Evolutionary conservation across 2,888 invertebrate genomes (phyloP), one percentile per base, ranked within the genome.

Genomic region (Philaethria dido): DNA sequence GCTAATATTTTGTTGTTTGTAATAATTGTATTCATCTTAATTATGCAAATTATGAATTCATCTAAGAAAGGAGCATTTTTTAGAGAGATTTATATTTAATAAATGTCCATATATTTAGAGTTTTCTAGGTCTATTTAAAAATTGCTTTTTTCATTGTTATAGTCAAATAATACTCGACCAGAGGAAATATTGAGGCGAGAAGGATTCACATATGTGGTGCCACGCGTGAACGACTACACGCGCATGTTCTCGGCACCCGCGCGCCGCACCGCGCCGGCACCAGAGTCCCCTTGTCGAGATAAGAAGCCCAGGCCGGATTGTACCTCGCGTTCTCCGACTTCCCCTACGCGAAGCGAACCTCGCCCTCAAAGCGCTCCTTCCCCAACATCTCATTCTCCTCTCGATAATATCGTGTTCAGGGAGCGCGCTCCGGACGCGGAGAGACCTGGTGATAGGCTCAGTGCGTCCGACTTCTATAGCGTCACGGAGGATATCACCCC

Each of bases 131-230:
- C 2, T 39, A 55, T 55, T 16, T 55, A 36, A 20, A 18, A 13
- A 2, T n/a, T 22, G 11, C n/a, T n/a, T 11, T 33, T 39, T 47
- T 62, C 3, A 6, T 22, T 39, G 20, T 48, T 44, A 2, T 73
- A 81, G 81, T 68, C 74, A 73, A 71, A 75, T 66, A 69, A 78
- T 70, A 77, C 78, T 18, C 86, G 89, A 1, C 88, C 90, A 1
- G 89, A 91, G 66, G 91, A 91, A 61, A 73, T 83, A 0, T 74
- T 92, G 1, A 80, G 88, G 5, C 81, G 87, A 20, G 89, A 88
- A 71, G 87, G 88, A 0, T 88, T 95, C 64, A 93, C 93, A 50
- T 96, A 94, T 83, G 94, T 95, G 72, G 88, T 94, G 74, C 95
- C 95, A 4, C 93, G 94, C 9, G 88, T 85, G 52, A 92, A 92